Evolutionary conservation across 2,113 vertebrate species (phyloP), one percentile per base, ranked within the genome.

Genomic region (Odontophorus gujanensis): DNA sequence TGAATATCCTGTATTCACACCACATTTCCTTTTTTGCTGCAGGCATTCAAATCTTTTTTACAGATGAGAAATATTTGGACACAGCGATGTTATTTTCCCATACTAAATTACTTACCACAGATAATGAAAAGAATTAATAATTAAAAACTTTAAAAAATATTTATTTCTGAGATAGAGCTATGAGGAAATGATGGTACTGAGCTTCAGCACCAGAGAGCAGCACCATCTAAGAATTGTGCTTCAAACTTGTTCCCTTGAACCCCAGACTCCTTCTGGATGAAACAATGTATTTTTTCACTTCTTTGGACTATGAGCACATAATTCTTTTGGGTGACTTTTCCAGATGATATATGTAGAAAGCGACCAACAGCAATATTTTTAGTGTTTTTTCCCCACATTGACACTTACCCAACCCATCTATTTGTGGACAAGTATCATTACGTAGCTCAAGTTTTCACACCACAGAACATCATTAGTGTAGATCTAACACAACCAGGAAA

Each of bases 121-220:
- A 32, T 91, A 62, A 74, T 6, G 1, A 66, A 73, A 89, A 50
- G 1, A 13, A 30, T 22, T 5, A 3, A 68, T 40, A 65, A 45
- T 4, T 36, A 30, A 53, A 30, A 65, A 2, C 55, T 87, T 81
- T 48, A 85, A 81, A 62, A 5, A 3, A 71, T 5, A 3, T 74
- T 87, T 30, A 11, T 58, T 87, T 89, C 69, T 79, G 18, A 77
- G 13, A 28, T 59, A 81, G 55, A 76, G 11, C 2, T 55, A 26
- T 32, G 11, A 89, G 55, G 47, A 80, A 89, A 82, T 92, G 67
- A 42, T 85, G 95, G 89, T 92, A 96, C 89, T 95, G 76, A 95
- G 81, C 89, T 95, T 91, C 87, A 95, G 90, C 96, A 96, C 93
- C 95, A 96, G 96, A 93, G 96, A 96, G 96, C 95, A 96, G 91